Evolutionary conservation across 1,140 invertebrate species (phyloP).

Genomic region (Trissolcus basalis): DNA sequence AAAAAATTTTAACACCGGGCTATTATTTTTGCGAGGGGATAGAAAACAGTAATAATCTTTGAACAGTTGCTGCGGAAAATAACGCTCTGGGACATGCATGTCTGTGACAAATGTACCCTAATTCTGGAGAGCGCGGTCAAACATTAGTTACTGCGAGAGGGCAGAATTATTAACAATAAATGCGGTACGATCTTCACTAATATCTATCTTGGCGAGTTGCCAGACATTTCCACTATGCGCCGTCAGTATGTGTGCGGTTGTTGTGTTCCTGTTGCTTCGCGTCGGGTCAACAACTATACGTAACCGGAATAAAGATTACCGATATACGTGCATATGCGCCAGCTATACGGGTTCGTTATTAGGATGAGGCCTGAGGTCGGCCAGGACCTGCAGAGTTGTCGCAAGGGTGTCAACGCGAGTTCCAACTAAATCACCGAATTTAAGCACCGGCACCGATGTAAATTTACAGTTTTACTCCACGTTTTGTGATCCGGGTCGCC

Average conservation of each 20-base stretch:
- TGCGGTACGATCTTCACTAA: slow-evolving; percentile 27
- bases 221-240: slow-evolving; percentile 31
- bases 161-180: slow-evolving; percentile 49
- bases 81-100: background rate
- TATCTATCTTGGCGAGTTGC: slow-evolving; percentile 46
- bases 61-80: background rate
- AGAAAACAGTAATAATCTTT: background rate
- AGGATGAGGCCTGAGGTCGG: too few species aligned
- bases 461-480: slow-evolving; percentile 23
- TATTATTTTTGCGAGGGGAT: background rate
- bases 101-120: slow-evolving; percentile 16
- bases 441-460: slow-evolving; percentile 10
- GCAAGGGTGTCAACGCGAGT: background rate
- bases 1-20: too few species aligned
- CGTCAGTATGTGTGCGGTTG: background rate
- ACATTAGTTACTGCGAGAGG: slow-evolving; percentile 25
- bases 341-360: slow-evolving; percentile 12
- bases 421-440: slow-evolving; percentile 2
- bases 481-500: background rate
- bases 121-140: slow-evolving; percentile 1
- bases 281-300: slow-evolving; percentile 38
- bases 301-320: background rate
- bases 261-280: slow-evolving; percentile 53
- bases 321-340: too few species aligned
- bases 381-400: background rate